These are phyloP conservation scores for Meloe dianella DNA, from an alignment of 2,888 invertebrate genomes.

Conservation along the genomic window DNA sequence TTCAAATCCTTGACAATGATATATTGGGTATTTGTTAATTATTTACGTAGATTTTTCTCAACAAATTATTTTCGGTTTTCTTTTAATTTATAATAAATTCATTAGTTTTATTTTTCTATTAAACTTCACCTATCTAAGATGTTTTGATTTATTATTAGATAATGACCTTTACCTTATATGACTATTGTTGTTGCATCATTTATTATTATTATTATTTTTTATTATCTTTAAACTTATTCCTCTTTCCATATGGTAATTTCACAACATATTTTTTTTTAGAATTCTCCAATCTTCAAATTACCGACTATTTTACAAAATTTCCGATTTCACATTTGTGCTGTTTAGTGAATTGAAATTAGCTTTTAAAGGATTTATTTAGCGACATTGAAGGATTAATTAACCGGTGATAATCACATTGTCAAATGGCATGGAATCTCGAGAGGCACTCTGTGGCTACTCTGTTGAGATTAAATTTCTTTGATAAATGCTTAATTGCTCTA, in stretches of 20 bases:
- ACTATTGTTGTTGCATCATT: neutral
- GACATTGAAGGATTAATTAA: too few relatives aligned
- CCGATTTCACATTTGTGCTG: too few relatives aligned
- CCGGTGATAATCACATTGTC: too few relatives aligned
- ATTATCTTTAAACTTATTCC: neutral
- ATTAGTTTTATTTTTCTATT: neutral
- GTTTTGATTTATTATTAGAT: constrained; percentile 5
- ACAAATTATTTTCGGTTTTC: neutral
- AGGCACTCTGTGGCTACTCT: too few relatives aligned
- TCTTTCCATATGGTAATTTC: neutral
- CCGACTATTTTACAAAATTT: too few relatives aligned
- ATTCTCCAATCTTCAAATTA: too few relatives aligned
- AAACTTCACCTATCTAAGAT: neutral
- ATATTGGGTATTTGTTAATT: neutral
- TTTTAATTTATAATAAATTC: neutral
- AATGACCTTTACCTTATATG: constrained; percentile 7
- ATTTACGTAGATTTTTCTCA: neutral
- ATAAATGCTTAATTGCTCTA: too few relatives aligned
- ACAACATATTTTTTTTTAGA: too few relatives aligned
- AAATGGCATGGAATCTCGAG: too few relatives aligned
- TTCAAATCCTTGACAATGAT: constrained; percentile 3
- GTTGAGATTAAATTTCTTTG: too few relatives aligned
- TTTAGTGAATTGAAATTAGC: too few relatives aligned
- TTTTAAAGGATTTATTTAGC: too few relatives aligned
- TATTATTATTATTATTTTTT: neutral